phyloP scores from a whole-genome alignment of 2,888 invertebrate genomes.

The Monoplex corrugatus region DNA sequence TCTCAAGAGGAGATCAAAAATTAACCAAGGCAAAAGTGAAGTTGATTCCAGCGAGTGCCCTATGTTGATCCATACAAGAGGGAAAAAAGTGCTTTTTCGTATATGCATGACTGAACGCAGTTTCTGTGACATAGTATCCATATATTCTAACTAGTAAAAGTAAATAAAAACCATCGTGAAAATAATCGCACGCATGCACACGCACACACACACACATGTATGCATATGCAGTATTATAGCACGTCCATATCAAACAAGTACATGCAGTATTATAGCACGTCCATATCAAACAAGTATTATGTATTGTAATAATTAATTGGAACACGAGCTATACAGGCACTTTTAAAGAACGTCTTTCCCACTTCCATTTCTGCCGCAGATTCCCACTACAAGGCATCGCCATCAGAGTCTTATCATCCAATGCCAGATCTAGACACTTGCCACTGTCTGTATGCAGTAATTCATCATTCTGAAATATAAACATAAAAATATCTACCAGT shows the following conservation, averaged over 20 bases:
- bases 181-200: background rate
- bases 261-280: background rate
- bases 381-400: background rate
- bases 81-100: too few relatives aligned
- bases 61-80: too few relatives aligned
- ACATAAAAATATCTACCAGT: background rate
- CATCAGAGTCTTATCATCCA: constrained; percentile 6
- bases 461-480: constrained; percentile 17
- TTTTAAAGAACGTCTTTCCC: constrained; percentile 13
- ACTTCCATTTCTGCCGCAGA: constrained; percentile 18
- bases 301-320: too few relatives aligned
- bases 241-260: background rate
- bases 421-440: background rate
- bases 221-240: background rate
- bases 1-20: too few relatives aligned
- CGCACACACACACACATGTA: constrained; percentile 2
- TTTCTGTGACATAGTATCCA: too few relatives aligned
- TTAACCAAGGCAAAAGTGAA: too few relatives aligned
- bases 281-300: background rate
- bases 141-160: too few relatives aligned
- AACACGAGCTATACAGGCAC: background rate
- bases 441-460: background rate
- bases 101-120: too few relatives aligned
- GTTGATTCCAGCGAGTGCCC: too few relatives aligned
- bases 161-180: too few relatives aligned